Conservation (phyloP, 1,140 invertebrate genomes). For the Papilio xuthus region DNA sequence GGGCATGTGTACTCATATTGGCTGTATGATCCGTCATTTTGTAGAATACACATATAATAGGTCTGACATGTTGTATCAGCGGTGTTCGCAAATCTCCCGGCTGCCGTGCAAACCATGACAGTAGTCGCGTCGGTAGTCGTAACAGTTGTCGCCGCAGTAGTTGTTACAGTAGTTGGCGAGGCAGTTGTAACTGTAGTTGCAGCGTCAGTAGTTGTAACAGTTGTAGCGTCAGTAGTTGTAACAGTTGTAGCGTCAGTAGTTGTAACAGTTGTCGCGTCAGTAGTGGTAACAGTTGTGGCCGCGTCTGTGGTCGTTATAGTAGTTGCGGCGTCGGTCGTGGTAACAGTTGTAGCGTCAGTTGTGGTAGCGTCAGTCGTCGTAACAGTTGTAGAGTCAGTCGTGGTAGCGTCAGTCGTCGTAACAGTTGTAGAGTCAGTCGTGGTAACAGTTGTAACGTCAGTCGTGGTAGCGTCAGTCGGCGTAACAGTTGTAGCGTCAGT, state of each 20-base stretch:
- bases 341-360: background rate
- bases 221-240: conserved; percentile 39
- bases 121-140: conserved; percentile 41
- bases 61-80: conserved; percentile 54
- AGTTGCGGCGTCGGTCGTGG: conserved; percentile 42
- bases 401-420: conserved; percentile 8
- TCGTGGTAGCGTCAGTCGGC: conserved; percentile 34
- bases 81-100: conserved; percentile 55
- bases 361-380: conserved; percentile 41
- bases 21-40: conserved; percentile 48
- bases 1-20: conserved; percentile 58
- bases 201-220: conserved; percentile 47
- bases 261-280: conserved; percentile 41
- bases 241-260: background rate
- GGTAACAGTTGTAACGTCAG: conserved; percentile 45
- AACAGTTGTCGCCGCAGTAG: conserved; percentile 43
- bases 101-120: conserved; percentile 47
- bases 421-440: conserved; percentile 47
- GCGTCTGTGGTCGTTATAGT: conserved; percentile 50
- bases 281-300: conserved; percentile 40
- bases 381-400: background rate
- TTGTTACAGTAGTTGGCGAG: conserved; percentile 45
- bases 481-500: background rate
- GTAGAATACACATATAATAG: conserved; percentile 57
- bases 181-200: conserved; percentile 43